phyloP scores from a whole-genome alignment of 2,113 vertebrate genomes.

The Corythaeola cristata region DNA sequence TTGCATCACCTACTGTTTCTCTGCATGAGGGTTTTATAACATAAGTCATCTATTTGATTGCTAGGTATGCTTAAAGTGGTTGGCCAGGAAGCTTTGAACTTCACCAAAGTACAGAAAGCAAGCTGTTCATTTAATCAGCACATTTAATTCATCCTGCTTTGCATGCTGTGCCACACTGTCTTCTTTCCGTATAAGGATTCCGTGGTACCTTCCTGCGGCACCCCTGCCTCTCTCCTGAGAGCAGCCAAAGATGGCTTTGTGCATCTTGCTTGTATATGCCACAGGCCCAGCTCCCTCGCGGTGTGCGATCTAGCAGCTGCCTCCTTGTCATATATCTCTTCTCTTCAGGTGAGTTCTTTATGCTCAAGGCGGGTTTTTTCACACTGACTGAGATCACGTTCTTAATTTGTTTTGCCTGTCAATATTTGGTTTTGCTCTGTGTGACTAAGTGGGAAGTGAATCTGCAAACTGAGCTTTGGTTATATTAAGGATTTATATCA shows the following conservation, averaged over 20 bases:
- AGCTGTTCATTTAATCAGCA: slow-evolving; percentile 76
- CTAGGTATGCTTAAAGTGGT: slow-evolving; percentile 33
- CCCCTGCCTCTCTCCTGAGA: slow-evolving; percentile 69
- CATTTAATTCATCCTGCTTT: slow-evolving; percentile 74
- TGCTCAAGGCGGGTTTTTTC: not conserved
- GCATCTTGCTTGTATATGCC: slow-evolving; percentile 28
- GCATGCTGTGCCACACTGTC: slow-evolving; percentile 72
- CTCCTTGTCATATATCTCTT: not conserved
- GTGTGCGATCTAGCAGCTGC: not conserved
- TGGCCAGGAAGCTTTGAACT: slow-evolving; percentile 69
- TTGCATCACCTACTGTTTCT: not conserved
- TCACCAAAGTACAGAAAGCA: slow-evolving; percentile 67
- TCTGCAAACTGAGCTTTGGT: slow-evolving; percentile 15
- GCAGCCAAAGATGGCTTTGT: slow-evolving; percentile 75
- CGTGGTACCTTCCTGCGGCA: slow-evolving; percentile 64
- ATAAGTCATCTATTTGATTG: slow-evolving; percentile 38
- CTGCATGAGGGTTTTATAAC: not conserved
- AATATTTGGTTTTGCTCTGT: not conserved
- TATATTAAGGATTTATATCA: not conserved
- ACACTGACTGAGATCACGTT: not conserved
- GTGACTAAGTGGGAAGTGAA: slow-evolving; percentile 38
- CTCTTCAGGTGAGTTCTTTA: slow-evolving; percentile 66
- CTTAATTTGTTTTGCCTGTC: slow-evolving; percentile 2
- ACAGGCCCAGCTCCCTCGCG: slow-evolving; percentile 27
- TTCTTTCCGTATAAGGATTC: slow-evolving; percentile 78